phyloP scores from a whole-genome alignment of 2,888 invertebrate genomes.

The Rhagonycha fulva region DNA sequence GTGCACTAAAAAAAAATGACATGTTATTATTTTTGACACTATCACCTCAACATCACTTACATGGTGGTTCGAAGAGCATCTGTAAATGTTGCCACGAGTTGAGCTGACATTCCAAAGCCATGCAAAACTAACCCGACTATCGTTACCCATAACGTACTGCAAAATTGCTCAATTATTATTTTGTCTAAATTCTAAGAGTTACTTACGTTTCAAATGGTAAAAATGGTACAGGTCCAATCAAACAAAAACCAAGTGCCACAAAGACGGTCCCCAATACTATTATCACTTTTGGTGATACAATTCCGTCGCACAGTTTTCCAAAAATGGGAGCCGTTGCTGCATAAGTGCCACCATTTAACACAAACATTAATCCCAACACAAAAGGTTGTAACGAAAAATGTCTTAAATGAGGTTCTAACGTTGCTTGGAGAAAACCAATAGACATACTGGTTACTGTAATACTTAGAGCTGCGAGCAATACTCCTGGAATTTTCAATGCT shows the following conservation, averaged over 20 bases:
- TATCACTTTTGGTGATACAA: slow-evolving; percentile 67
- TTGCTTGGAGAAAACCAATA: slow-evolving; percentile 87
- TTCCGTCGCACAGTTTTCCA: slow-evolving; percentile 80
- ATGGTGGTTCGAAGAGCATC: slow-evolving; percentile 80
- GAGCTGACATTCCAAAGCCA: slow-evolving; percentile 82
- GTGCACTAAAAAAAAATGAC: slow-evolving; percentile 56
- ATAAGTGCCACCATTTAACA: slow-evolving; percentile 82
- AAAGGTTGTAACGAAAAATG: slow-evolving; percentile 72
- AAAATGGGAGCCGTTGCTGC: slow-evolving; percentile 78
- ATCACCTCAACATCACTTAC: slow-evolving; percentile 60
- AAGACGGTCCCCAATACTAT: slow-evolving; percentile 70
- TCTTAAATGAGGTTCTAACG: slow-evolving; percentile 85
- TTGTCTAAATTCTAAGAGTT: background rate
- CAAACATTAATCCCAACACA: slow-evolving; percentile 77
- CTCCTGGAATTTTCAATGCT: slow-evolving; percentile 74
- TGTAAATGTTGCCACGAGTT: slow-evolving; percentile 84
- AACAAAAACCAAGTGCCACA: slow-evolving; percentile 69
- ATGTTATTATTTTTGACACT: background rate
- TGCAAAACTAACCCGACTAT: slow-evolving; percentile 75
- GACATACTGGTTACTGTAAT: slow-evolving; percentile 80
- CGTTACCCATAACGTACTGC: slow-evolving; percentile 68
- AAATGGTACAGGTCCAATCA: slow-evolving; percentile 83
- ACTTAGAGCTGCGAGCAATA: slow-evolving; percentile 69
- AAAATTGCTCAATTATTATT: background rate
- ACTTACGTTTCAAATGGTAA: slow-evolving; percentile 66